A percentile compares a stretch with the other conserved stretches of the same genome.
Evolutionary conservation across 1,140 invertebrate species (phyloP).

Genomic region (Heterodera carotae): DNA sequence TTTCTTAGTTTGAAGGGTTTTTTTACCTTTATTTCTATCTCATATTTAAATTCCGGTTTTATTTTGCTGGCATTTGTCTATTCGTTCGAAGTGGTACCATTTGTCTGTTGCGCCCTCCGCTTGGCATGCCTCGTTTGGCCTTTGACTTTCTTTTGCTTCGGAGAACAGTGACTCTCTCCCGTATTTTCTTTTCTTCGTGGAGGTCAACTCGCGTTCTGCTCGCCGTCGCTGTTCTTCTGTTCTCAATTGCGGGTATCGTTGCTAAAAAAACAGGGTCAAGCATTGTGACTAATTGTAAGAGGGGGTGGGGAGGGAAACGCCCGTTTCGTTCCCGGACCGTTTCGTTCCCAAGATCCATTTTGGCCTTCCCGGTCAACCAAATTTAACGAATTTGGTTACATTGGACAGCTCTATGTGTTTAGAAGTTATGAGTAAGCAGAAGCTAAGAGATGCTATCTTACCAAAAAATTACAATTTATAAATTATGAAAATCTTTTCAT

Average conservation of each 20-base stretch:
- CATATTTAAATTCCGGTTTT: neutral
- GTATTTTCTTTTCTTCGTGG: slow-evolving; percentile 45
- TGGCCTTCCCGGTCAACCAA: no score
- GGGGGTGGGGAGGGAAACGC: no score
- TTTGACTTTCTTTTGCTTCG: slow-evolving; percentile 33
- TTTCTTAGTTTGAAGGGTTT: neutral
- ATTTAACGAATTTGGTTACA: neutral
- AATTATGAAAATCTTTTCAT: slow-evolving; percentile 23
- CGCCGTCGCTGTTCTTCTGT: slow-evolving; percentile 43
- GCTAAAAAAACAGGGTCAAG: neutral
- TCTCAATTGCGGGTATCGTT: slow-evolving; percentile 50
- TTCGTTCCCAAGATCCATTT: no score
- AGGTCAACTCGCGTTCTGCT: slow-evolving; percentile 36
- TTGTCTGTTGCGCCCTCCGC: no score
- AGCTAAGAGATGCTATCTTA: no score
- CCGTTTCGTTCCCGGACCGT: no score
- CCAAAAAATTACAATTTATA: no score
- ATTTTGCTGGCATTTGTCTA: neutral
- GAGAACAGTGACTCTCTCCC: slow-evolving; percentile 25
- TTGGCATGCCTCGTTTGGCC: slow-evolving; percentile 28
- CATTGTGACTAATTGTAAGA: no score
- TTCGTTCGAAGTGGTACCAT: slow-evolving; percentile 2
- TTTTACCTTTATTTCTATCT: neutral
- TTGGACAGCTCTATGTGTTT: no score
- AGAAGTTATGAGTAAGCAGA: no score